Conservation (phyloP, 2,113 vertebrate species). For the Otis tarda region DNA sequence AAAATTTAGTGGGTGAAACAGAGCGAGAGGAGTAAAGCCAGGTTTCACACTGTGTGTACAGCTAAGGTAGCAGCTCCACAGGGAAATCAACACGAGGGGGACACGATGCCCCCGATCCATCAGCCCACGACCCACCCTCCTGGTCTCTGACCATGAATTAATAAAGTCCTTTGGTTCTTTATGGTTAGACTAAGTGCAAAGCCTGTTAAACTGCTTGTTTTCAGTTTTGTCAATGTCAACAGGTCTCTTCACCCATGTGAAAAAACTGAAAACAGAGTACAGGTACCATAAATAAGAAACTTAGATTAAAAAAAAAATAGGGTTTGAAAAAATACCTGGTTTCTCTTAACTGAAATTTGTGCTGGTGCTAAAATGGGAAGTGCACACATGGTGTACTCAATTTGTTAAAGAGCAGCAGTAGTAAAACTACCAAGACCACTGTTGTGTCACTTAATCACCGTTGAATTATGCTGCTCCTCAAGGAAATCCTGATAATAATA, state of each 20-base stretch:
- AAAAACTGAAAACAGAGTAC: accelerated
- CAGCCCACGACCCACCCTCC: accelerated
- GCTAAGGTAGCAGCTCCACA: accelerated
- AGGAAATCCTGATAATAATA: background rate
- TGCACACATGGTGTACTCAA: accelerated
- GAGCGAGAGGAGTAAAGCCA: accelerated
- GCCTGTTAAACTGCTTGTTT: no score
- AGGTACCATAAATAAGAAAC: accelerated
- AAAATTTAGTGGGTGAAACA: accelerated
- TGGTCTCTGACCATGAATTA: accelerated
- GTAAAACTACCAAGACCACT: accelerated
- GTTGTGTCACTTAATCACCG: background rate
- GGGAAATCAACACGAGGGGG: accelerated
- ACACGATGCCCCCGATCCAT: accelerated
- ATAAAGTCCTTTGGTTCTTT: accelerated
- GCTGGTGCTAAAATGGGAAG: background rate
- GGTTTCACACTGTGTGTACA: accelerated
- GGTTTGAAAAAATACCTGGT: background rate
- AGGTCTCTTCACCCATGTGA: background rate
- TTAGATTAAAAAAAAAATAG: background rate
- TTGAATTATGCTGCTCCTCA: background rate
- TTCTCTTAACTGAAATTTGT: background rate
- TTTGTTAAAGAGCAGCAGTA: background rate
- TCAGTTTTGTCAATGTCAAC: no score
- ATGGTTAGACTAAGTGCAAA: background rate